These are phyloP conservation scores for Eriocheir sinensis DNA, from an alignment of 1,140 invertebrate genomes.

Conservation along the genomic window DNA sequence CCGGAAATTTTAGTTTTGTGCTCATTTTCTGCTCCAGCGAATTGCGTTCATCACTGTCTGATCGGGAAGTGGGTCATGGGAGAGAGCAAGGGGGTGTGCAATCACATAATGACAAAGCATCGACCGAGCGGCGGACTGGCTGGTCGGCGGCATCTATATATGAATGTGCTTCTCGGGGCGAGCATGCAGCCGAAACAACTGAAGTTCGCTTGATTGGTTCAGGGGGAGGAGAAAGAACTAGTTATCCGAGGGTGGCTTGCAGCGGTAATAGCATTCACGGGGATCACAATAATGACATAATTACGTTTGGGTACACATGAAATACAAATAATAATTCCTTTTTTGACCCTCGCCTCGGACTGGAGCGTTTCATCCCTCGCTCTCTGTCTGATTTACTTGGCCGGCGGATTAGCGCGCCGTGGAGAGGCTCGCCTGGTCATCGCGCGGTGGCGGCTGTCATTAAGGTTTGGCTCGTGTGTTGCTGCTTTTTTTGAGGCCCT, in stretches of 20 bases:
- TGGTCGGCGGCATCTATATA: no score
- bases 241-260: neutral
- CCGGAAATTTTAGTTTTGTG: neutral
- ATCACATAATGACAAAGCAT: neutral
- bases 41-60: neutral
- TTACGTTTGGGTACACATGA: neutral
- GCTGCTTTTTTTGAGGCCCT: no score
- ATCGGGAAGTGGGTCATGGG: no score
- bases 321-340: neutral
- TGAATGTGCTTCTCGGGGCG: neutral
- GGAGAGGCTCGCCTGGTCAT: no score
- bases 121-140: neutral
- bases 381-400: no score
- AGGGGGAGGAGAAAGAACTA: neutral
- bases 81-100: neutral
- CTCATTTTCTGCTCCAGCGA: neutral
- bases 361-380: no score
- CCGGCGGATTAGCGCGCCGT: no score
- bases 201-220: constrained; percentile 4
- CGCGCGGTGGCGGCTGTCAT: no score
- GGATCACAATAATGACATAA: constrained; percentile 16
- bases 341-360: no score
- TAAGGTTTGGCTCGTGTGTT: no score
- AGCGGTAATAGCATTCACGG: neutral
- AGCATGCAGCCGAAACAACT: no score